Evolutionary conservation across 2,888 invertebrate genomes (phyloP).

Genomic region (Nowickia ferox): DNA sequence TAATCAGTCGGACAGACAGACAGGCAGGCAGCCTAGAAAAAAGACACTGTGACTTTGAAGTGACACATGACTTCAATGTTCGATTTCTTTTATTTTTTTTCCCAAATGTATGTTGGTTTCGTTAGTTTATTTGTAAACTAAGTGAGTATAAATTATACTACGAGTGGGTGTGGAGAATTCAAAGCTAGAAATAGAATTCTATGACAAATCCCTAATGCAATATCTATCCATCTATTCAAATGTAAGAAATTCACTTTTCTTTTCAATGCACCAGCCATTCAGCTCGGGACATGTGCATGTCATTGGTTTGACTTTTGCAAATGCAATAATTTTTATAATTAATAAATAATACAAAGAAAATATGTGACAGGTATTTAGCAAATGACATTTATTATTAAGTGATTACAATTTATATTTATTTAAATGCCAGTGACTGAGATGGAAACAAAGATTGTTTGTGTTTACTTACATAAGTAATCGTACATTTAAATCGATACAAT

Average conservation of each 20-base stretch:
- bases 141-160: slow-evolving; percentile 48
- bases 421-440: not conserved
- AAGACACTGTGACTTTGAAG: slow-evolving; percentile 62
- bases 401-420: slow-evolving; percentile 29
- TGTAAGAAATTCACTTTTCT: slow-evolving; percentile 56
- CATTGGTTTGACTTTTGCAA: slow-evolving; percentile 52
- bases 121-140: slow-evolving; percentile 35
- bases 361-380: slow-evolving; percentile 58
- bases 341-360: slow-evolving; percentile 44
- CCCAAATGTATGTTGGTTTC: not conserved
- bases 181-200: slow-evolving; percentile 22
- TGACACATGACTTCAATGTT: slow-evolving; percentile 69
- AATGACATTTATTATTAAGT: slow-evolving; percentile 49
- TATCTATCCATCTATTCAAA: slow-evolving; percentile 39
- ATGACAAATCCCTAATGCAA: slow-evolving; percentile 39
- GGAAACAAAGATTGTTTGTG: not conserved
- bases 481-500: not conserved
- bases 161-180: slow-evolving; percentile 65
- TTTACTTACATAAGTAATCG: not conserved
- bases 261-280: slow-evolving; percentile 33
- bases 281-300: slow-evolving; percentile 45
- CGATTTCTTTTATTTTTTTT: slow-evolving; percentile 23
- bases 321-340: slow-evolving; percentile 55
- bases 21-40: slow-evolving; percentile 54
- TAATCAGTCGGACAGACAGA: slow-evolving; percentile 48